Conservation (phyloP, 2,113 vertebrate genomes). For the Sarotherodon lohbergeri region DNA sequence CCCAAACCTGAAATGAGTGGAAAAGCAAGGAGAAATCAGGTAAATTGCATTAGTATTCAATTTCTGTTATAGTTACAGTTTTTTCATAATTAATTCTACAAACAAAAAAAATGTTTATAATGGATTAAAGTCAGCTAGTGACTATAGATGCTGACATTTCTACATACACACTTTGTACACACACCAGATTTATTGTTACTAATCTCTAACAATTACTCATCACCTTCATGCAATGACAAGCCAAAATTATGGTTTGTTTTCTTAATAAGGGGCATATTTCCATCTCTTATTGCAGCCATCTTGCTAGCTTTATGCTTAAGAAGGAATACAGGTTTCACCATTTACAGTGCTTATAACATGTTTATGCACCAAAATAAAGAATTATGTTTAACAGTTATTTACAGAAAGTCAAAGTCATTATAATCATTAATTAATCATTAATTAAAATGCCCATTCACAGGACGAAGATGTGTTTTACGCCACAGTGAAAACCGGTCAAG, state of each 20-base stretch:
- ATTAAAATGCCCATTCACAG: neutral
- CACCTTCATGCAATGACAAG: neutral
- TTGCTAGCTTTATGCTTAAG: neutral
- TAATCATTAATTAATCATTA: neutral
- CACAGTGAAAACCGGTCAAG: neutral
- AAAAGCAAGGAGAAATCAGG: neutral
- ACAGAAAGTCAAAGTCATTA: neutral
- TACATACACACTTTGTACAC: neutral
- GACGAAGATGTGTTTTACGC: neutral
- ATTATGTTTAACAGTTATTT: neutral
- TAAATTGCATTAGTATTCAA: neutral
- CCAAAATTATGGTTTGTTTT: neutral
- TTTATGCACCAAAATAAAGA: neutral
- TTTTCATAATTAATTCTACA: neutral
- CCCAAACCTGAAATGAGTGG: neutral
- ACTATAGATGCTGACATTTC: neutral
- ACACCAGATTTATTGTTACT: neutral
- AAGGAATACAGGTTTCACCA: neutral
- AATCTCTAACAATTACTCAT: neutral
- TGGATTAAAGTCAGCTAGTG: neutral
- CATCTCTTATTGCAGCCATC: neutral
- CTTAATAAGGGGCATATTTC: neutral
- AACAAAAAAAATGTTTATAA: neutral
- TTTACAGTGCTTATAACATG: neutral
- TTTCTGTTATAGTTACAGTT: neutral